Evolutionary conservation across 2,113 vertebrate species (phyloP).

Genomic region (Sander vitreus): DNA sequence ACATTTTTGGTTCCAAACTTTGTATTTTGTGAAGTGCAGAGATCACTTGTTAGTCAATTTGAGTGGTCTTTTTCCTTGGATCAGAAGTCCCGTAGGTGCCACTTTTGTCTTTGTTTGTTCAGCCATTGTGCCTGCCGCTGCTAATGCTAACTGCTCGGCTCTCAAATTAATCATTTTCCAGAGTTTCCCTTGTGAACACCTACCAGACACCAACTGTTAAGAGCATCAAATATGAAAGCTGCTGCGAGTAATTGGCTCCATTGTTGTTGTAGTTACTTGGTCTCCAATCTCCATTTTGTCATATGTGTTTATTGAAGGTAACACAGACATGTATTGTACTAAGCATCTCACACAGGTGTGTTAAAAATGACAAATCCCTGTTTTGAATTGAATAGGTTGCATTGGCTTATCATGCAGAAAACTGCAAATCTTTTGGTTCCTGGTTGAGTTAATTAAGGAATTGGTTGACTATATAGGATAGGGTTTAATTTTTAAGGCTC

Average conservation of each 20-base stretch:
- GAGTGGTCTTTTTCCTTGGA: background rate
- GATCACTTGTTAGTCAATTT: background rate
- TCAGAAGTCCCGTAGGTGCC: background rate
- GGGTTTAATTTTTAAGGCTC: background rate
- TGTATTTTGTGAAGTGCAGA: background rate
- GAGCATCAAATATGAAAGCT: background rate
- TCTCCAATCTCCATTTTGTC: background rate
- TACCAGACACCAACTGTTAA: background rate
- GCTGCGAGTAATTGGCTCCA: background rate
- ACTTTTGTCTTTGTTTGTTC: conserved; percentile 23
- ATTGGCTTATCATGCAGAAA: background rate
- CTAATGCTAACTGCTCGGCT: background rate
- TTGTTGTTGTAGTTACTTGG: background rate
- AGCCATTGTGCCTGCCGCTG: background rate
- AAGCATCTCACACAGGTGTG: background rate
- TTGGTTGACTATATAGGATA: background rate
- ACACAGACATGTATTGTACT: background rate
- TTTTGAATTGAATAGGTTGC: background rate
- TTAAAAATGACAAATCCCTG: background rate
- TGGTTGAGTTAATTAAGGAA: conserved; percentile 1
- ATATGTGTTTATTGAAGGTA: background rate
- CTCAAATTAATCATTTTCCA: background rate
- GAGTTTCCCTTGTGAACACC: background rate
- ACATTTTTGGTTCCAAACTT: background rate
- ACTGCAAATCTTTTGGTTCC: background rate